Percentiles rank a stretch among this genome's conserved stretches.
Evolutionary conservation across 2,888 invertebrate species (phyloP).

Genomic region (Andrena haemorrhoa): DNA sequence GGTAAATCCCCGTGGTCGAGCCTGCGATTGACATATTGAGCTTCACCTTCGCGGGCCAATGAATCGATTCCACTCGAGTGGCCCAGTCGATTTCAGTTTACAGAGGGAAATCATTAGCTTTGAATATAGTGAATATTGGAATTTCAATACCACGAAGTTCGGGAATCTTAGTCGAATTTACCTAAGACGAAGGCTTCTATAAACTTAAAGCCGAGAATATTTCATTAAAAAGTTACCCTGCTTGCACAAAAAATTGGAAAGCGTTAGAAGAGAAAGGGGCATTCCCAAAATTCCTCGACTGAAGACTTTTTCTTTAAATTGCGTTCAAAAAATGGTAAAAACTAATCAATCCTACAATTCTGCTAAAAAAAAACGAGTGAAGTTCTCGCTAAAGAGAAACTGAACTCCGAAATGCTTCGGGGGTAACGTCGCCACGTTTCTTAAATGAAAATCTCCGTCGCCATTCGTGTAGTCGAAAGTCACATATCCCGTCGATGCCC

Average conservation of each 20-base stretch:
- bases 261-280: too few species aligned
- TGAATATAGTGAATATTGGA: background rate
- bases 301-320: too few species aligned
- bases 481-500: conserved; percentile 19
- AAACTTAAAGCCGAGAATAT: too few species aligned
- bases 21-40: conserved; percentile 17
- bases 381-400: background rate
- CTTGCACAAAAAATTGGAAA: too few species aligned
- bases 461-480: conserved; percentile 41
- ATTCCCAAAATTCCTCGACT: too few species aligned
- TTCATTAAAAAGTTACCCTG: too few species aligned
- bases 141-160: background rate
- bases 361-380: background rate
- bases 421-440: background rate
- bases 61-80: conserved; percentile 18
- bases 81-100: conserved; percentile 15
- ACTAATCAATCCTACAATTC: background rate
- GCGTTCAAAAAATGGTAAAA: too few species aligned
- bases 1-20: background rate
- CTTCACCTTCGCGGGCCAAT: conserved; percentile 38
- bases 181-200: too few species aligned
- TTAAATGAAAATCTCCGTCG: conserved; percentile 44
- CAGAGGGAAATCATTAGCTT: background rate
- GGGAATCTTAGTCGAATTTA: too few species aligned
- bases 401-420: background rate